Base-by-base conservation (phyloP, 2,888 invertebrate genomes). In the Reticulitermes lucifugus region DNA sequence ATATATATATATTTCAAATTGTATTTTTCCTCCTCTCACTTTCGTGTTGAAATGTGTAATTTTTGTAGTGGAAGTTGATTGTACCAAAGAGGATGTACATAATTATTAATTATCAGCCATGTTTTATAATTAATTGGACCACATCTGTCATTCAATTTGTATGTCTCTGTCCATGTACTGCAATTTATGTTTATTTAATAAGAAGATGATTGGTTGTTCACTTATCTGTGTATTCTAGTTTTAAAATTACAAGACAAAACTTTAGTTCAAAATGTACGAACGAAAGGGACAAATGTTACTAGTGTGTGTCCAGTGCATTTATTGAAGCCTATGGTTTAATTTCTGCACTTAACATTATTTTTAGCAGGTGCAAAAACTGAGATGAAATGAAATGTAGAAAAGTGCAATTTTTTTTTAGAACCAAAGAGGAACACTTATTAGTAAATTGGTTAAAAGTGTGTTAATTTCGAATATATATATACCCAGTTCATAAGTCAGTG, bases 61-160 rank as follows among this genome's bases (percentile, higher is more conserved):
- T 86, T 86, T 86, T 86, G 86, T 86, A 86, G 86, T 84, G 83
- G 81, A 86, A 79, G 84, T 86, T 84, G 80, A 86, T 82, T 59
- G 86, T 84, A 86, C 86, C 86, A 86, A 86, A 86, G 86, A 86
- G 86, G 86, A 60, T 86, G 83, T 86, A 86, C 35, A 85, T 83
- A 86, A 73, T 79, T 75, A 60, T 85, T 65, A 83, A 70, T 43
- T 51, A 85, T 83, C 79, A 59, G 77, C 41, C 71, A 60, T 77
- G 71, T 82, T 83, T 79, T 83, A 77, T 85, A 79, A 82, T 75
- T 35, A 83, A 77, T 70, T 83, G 83, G 85, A 85, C 85, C 83
- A 85, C 83, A 79, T 79, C 82, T 75, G 79, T 70, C 25, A 81
- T 70, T 81, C 65, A 79, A n/a, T 84, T 46, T 84, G 43, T 77